Evolutionary conservation across 2,888 invertebrate species (phyloP), one percentile per base, ranked within the genome.

Genomic region (Resseliella maxima): DNA sequence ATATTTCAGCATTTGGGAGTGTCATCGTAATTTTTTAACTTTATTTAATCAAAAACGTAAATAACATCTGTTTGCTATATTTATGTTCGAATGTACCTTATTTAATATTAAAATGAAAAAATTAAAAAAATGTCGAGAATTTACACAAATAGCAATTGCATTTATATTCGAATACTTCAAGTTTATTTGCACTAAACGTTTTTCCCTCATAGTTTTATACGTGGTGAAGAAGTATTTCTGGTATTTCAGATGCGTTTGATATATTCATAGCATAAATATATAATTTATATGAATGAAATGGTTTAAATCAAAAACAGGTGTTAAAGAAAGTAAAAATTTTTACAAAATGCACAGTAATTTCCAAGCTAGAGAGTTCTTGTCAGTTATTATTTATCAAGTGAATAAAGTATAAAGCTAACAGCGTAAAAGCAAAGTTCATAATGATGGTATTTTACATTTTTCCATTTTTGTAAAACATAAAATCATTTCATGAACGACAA

Each of bases 251-350:
- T 41, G 6, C 12, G 12, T 41, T 5, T 2, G 15, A 50, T 18
- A 50, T 18, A 50, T 50, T 15, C 18, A 50, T 50, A 50, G 6
- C 12, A 41, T 41, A 12, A 8, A 12, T 41, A 12, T 41, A 41
- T 8, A 15, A 24, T 59, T 3, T 24, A 24, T 24, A 24, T 24
- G 15, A 50, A 24, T 3, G 5, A 24, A 59, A 59, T 59, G 10
- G 24, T 59, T 59, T 59, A 24, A 24, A 59, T 59, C 24, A 59
- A 59, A 59, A 59, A 59, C 59, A 59, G n/a, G 59, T 59, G 24
- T 59, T 50, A 18, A 50, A 50, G 24, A 59, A 59, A 15, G 5
- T 15, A 8, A 59, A 5, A 24, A 10, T 41, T 41, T 41, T 12
- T n/a, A 59, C 50, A 59, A 59, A 59, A 59, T 59, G 59, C 59